Evolutionary conservation across 2,888 invertebrate species (phyloP), one percentile per base, ranked within the genome.

Genomic region (Notocelia uddmanniana): DNA sequence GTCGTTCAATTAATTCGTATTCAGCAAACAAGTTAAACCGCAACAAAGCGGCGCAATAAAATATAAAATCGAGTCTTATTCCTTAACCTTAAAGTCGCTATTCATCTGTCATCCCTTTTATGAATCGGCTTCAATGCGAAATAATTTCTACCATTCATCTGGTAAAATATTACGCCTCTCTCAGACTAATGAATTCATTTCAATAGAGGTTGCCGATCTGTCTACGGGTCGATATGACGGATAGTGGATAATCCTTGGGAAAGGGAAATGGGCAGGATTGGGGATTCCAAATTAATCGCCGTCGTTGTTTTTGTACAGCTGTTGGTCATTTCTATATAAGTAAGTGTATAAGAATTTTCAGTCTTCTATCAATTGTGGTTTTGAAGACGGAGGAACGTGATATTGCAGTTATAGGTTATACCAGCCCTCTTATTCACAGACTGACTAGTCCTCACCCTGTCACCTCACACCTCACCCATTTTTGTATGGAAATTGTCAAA

Each of bases 181-280:
- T 85, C 81, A 78, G 83, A 86, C 84, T 89, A 89, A 90, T 89
- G 89, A 90, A 88, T 89, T 86, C 86, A 85, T 86, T 89, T 88
- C 83, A 86, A 87, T 86, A 79, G 83, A 79, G 75, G 74, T 77
- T 80, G 76, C 75, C 59, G 54, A 69, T 62, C 60, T 52, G 41
- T 62, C 64, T 37, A 34, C 52, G 52, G 71, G 45, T 71, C 71
- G 66, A 67, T 66, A 71, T 71, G 71, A 71, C 66, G 66, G 66
- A 67, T 71, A 71, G 71, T 71, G 71, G 66, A 59, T 71, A 67
- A 71, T 67, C 52, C 59, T 9, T 59, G 52, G 69, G 37, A 26
- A 41, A 10, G 48, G 15, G 63, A 58, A 31, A 21, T 31, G 67
- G 67, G n/a, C 58, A 26, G 48, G 48, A 26, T 45, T 23, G 60